phyloP scores from a whole-genome alignment of 2,113 vertebrate genomes.

The Gambusia affinis region DNA sequence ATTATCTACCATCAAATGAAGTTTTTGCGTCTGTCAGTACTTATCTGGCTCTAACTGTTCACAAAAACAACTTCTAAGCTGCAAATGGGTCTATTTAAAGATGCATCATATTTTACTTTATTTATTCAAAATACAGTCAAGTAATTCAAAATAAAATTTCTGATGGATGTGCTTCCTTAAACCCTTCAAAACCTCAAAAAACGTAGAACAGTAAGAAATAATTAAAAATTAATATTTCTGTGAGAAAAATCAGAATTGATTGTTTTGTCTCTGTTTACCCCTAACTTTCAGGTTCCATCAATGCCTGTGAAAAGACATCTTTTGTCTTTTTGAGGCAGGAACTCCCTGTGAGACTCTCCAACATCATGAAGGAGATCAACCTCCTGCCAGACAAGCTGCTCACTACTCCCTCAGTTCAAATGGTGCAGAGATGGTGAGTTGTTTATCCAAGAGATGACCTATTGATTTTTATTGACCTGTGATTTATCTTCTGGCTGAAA shows the following conservation, averaged over 20 bases:
- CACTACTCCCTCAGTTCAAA: constrained; percentile 88
- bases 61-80: background rate
- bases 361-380: constrained; percentile 99
- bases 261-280: background rate
- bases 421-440: constrained; percentile 91
- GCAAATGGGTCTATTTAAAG: background rate
- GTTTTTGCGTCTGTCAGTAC: background rate
- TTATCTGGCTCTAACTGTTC: no score
- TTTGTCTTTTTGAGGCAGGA: constrained; percentile 94
- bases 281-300: constrained; percentile 84
- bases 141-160: no score
- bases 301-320: constrained; percentile 95
- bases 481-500: background rate
- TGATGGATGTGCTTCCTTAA: no score
- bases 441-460: background rate
- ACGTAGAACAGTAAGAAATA: background rate
- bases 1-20: background rate
- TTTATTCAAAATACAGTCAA: background rate
- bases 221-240: background rate
- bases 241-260: background rate
- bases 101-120: background rate
- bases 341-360: constrained; percentile 91
- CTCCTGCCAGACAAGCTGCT: constrained; percentile 88
- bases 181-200: background rate
- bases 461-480: background rate